These are phyloP conservation scores for Triplophysa yarkandensis DNA, from an alignment of 2,797 vertebrate species.

Conservation along the genomic window DNA sequence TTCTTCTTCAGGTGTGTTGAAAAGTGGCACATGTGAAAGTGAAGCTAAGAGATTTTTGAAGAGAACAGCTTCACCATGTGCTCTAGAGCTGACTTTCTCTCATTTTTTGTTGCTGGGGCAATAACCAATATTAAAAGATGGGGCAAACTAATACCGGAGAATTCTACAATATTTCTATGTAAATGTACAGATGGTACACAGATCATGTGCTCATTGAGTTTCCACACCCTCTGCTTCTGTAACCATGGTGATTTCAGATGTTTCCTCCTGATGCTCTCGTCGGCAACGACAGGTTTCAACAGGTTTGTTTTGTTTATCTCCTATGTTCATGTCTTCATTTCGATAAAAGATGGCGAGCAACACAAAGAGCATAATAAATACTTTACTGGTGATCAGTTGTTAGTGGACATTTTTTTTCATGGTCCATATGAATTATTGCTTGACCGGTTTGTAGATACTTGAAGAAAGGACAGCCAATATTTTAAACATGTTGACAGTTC, in stretches of 20 bases:
- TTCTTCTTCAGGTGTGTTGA: conserved; percentile 76
- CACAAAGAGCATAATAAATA: conserved; percentile 10
- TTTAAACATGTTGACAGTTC: conserved; percentile 9
- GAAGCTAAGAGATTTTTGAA: conserved; percentile 71
- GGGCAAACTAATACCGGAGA: conserved; percentile 91
- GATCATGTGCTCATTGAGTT: conserved; percentile 88
- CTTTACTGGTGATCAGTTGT: not conserved
- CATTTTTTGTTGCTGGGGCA: conserved; percentile 82
- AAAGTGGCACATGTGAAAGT: conserved; percentile 69
- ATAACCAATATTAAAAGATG: conserved; percentile 84
- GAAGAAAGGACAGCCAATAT: not conserved
- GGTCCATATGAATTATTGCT: conserved; percentile 10
- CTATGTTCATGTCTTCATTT: conserved; percentile 61
- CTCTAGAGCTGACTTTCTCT: conserved; percentile 86
- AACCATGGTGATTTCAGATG: conserved; percentile 77
- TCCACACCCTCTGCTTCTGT: conserved; percentile 58
- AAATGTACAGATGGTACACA: conserved; percentile 99
- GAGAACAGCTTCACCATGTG: conserved; percentile 86
- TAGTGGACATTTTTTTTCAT: not conserved
- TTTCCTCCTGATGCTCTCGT: conserved; percentile 56
- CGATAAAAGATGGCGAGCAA: conserved; percentile 20
- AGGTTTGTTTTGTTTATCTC: conserved; percentile 51
- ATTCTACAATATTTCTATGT: conserved; percentile 94
- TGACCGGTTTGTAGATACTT: conserved; percentile 1
- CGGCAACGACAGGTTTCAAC: conserved; percentile 43